Conservation (phyloP, 2,888 invertebrate species). For the Agrochola macilenta region DNA sequence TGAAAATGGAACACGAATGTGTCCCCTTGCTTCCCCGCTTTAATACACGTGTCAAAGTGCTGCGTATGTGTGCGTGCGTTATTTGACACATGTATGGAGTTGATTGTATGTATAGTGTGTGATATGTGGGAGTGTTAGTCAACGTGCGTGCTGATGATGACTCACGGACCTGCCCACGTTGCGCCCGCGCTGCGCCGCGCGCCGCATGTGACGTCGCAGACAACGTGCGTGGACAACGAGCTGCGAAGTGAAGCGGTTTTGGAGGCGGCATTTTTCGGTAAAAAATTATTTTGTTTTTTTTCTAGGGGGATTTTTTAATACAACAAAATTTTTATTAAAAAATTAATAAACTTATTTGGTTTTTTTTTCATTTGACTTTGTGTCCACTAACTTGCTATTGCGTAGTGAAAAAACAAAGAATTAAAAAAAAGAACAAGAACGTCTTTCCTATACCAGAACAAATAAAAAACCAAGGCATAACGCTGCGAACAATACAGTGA, state of each 20-base stretch:
- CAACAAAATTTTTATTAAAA: not conserved
- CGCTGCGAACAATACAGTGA: too few species aligned
- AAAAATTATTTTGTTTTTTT: not conserved
- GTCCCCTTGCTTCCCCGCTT: not conserved
- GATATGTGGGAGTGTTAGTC: constrained; percentile 47
- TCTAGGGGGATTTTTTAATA: not conserved
- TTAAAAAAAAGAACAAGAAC: not conserved
- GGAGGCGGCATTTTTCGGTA: not conserved
- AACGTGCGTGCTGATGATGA: constrained; percentile 66
- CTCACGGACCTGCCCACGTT: constrained; percentile 63
- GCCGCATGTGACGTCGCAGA: constrained; percentile 55
- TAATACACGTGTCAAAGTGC: not conserved
- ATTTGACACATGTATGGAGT: constrained; percentile 7
- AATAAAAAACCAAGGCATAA: too few species aligned
- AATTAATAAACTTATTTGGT: not conserved
- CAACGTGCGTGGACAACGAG: constrained; percentile 67
- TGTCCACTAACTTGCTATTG: too few species aligned
- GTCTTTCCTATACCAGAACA: not conserved
- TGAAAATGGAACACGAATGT: constrained; percentile 4
- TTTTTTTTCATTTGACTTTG: not conserved
- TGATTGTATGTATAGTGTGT: not conserved
- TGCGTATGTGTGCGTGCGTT: constrained; percentile 26
- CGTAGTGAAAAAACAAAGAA: not conserved
- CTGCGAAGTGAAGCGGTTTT: constrained; percentile 29
- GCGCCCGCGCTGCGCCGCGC: constrained; percentile 59